These are phyloP conservation scores for Cephonodes hylas DNA, from an alignment of 2,888 invertebrate genomes.

Conservation along the genomic window DNA sequence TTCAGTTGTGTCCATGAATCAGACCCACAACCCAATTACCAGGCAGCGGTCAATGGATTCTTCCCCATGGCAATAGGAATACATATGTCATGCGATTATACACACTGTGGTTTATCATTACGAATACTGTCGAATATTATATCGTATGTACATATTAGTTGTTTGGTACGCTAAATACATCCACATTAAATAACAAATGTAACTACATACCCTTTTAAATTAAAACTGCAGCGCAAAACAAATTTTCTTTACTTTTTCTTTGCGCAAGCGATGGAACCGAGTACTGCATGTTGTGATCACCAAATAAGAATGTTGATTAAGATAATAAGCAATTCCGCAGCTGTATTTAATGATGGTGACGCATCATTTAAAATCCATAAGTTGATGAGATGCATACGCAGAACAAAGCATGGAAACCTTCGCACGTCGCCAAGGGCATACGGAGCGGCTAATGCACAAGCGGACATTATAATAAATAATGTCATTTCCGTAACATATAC, in stretches of 20 bases:
- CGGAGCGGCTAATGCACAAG: slow-evolving; percentile 7
- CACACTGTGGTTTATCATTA: neutral
- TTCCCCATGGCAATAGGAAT: neutral
- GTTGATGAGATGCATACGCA: slow-evolving; percentile 37
- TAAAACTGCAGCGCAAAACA: neutral
- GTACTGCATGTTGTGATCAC: slow-evolving; percentile 17
- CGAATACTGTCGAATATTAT: too few relatives aligned
- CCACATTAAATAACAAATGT: neutral
- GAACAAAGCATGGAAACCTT: slow-evolving; percentile 45
- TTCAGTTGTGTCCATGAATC: slow-evolving; percentile 13
- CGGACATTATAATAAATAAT: slow-evolving; percentile 47
- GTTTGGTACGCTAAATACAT: too few relatives aligned
- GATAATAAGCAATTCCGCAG: slow-evolving; percentile 25
- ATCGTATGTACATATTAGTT: too few relatives aligned
- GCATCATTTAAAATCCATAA: slow-evolving; percentile 37
- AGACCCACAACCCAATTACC: slow-evolving; percentile 22
- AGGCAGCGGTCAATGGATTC: neutral
- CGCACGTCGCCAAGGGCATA: slow-evolving; percentile 42
- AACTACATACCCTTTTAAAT: neutral
- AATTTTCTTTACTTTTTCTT: neutral
- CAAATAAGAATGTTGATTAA: slow-evolving; percentile 17
- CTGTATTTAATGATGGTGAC: slow-evolving; percentile 35
- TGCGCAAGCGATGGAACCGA: neutral
- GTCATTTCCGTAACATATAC: slow-evolving; percentile 45
- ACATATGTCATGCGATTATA: neutral